A percentile compares a stretch with the other conserved stretches of the same genome.
Evolutionary conservation across 2,888 invertebrate genomes (phyloP).

Genomic region (Thysanoteuthis rhombus): DNA sequence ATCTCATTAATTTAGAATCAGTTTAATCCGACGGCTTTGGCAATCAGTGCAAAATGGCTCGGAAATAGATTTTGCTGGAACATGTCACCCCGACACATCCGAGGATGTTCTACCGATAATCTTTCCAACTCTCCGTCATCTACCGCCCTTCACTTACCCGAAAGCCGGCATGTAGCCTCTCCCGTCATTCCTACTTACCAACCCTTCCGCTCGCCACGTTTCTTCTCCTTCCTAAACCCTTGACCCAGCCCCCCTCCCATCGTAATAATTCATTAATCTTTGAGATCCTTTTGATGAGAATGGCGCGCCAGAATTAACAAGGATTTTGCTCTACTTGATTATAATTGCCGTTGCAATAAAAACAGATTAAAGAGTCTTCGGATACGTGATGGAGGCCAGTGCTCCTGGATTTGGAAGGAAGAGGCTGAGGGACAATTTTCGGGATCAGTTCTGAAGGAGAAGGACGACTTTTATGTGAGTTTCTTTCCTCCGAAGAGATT

Average conservation of each 20-base stretch:
- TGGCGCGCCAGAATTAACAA: background rate
- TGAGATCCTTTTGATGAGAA: slow-evolving; percentile 12
- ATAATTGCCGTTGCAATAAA: background rate
- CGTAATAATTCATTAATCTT: background rate
- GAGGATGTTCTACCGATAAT: background rate
- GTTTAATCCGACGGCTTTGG: slow-evolving; percentile 12
- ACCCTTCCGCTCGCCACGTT: too few relatives aligned
- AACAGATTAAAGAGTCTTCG: background rate
- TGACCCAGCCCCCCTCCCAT: background rate
- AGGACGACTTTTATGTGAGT: background rate
- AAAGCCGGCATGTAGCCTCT: background rate
- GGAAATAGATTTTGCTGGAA: background rate
- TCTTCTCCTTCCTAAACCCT: too few relatives aligned
- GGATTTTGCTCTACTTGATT: background rate
- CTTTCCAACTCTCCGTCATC: background rate
- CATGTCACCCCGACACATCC: background rate
- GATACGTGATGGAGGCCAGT: background rate
- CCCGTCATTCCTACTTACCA: background rate
- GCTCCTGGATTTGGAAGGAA: background rate
- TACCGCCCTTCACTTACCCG: background rate
- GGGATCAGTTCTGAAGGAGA: background rate
- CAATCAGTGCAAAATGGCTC: slow-evolving; percentile 12
- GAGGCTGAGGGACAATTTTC: background rate
- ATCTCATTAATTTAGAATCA: slow-evolving; percentile 12
- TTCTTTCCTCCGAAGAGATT: background rate